A percentile compares a stretch with the other conserved stretches of the same genome.
These are phyloP conservation scores for Orchesella cincta DNA, from an alignment of 1,140 invertebrate genomes.

Conservation along the genomic window DNA sequence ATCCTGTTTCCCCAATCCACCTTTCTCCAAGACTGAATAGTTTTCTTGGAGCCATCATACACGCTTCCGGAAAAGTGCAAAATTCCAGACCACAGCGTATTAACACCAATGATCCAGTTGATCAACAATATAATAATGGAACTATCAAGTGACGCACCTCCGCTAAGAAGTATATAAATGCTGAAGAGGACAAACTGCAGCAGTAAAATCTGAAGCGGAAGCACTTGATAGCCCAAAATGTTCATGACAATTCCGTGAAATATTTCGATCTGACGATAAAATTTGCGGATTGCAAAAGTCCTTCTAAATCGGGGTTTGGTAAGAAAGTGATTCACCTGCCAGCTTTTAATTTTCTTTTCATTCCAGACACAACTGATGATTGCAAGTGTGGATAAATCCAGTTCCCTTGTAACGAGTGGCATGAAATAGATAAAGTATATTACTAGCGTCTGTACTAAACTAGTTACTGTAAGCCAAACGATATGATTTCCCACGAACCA, in stretches of 20 bases:
- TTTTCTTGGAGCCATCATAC: neutral
- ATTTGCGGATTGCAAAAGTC: neutral
- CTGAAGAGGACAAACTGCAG: neutral
- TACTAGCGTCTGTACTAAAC: neutral
- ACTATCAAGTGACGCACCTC: neutral
- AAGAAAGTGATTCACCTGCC: neutral
- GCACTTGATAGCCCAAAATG: neutral
- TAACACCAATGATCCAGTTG: neutral
- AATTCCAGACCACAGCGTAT: neutral
- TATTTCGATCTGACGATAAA: neutral
- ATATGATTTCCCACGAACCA: neutral
- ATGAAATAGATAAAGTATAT: neutral
- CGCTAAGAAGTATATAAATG: neutral
- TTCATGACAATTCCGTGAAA: neutral
- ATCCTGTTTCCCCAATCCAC: neutral
- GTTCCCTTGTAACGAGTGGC: neutral
- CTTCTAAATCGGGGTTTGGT: neutral
- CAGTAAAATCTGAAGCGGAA: neutral
- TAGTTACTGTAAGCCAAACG: neutral
- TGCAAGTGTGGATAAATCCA: neutral
- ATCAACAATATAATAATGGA: neutral
- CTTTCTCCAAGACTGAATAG: neutral
- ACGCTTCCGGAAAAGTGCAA: neutral
- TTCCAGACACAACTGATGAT: neutral
- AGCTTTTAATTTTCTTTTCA: too few species aligned